Evolutionary conservation across 2,113 vertebrate species (phyloP).

Genomic region (Callaeas wilsoni): DNA sequence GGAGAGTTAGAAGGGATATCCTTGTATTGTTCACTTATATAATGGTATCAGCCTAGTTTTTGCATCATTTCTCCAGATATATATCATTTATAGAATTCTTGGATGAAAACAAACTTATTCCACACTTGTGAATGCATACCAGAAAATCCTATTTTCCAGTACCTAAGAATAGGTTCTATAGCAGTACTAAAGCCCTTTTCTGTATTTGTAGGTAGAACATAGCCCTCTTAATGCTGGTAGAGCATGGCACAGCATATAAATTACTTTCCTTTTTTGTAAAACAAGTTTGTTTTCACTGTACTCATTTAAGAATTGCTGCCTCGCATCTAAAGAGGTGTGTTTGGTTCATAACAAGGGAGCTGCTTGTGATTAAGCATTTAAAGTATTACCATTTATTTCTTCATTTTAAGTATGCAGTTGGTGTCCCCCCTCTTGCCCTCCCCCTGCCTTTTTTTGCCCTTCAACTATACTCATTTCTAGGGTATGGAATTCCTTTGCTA

Average conservation of each 20-base stretch:
- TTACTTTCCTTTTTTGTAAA: background rate
- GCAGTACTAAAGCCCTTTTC: background rate
- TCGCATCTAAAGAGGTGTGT: background rate
- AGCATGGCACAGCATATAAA: background rate
- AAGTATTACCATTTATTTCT: background rate
- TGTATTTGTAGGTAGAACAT: slow-evolving; percentile 20
- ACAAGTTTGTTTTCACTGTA: background rate
- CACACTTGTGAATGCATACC: background rate
- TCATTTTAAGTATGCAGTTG: background rate
- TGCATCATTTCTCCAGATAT: background rate
- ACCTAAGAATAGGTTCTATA: background rate
- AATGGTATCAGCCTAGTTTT: background rate
- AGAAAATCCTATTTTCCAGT: background rate
- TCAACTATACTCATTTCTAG: background rate
- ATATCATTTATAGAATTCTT: background rate
- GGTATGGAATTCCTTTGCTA: background rate
- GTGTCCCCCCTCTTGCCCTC: too few species aligned
- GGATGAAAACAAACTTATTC: background rate
- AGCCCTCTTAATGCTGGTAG: background rate
- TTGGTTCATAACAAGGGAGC: background rate
- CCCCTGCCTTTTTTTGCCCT: background rate
- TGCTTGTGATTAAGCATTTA: background rate
- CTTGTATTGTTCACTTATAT: background rate
- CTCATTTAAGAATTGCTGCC: background rate
- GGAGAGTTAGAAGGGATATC: background rate